Conservation (phyloP, 2,797 vertebrate genomes). For the Toxotes lorentzi region DNA sequence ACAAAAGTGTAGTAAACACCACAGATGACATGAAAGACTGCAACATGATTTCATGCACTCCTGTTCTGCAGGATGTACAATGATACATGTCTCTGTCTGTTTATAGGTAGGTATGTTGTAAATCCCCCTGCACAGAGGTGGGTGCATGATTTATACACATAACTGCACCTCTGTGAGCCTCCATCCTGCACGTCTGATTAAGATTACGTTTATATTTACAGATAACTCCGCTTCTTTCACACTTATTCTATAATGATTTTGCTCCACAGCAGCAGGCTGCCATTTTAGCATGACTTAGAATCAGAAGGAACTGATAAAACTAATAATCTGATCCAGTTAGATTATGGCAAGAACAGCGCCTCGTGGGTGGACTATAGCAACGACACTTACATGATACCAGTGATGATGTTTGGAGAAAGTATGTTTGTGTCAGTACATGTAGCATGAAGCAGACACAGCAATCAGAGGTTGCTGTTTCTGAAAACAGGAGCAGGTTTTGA, state of each 20-base stretch:
- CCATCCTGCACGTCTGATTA: background rate
- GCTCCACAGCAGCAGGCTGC: background rate
- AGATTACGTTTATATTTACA: background rate
- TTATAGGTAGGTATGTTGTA: background rate
- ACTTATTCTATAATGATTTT: background rate
- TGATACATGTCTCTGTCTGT: background rate
- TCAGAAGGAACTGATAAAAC: background rate
- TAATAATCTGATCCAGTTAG: background rate
- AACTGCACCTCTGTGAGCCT: background rate
- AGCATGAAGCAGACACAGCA: background rate
- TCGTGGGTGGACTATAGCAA: background rate
- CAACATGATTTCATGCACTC: background rate
- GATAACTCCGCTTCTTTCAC: background rate
- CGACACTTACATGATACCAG: background rate
- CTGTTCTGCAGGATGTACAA: background rate
- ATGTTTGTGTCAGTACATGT: background rate
- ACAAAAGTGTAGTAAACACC: background rate
- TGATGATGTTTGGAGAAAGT: background rate
- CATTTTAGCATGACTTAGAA: background rate
- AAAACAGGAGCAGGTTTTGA: background rate
- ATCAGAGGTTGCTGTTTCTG: too few species aligned
- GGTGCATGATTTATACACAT: background rate
- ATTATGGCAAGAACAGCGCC: too few species aligned
- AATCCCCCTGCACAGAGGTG: background rate
- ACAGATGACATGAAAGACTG: background rate